These are phyloP conservation scores for Aegithalos caudatus DNA, from an alignment of 2,113 vertebrate species.

Conservation along the genomic window DNA sequence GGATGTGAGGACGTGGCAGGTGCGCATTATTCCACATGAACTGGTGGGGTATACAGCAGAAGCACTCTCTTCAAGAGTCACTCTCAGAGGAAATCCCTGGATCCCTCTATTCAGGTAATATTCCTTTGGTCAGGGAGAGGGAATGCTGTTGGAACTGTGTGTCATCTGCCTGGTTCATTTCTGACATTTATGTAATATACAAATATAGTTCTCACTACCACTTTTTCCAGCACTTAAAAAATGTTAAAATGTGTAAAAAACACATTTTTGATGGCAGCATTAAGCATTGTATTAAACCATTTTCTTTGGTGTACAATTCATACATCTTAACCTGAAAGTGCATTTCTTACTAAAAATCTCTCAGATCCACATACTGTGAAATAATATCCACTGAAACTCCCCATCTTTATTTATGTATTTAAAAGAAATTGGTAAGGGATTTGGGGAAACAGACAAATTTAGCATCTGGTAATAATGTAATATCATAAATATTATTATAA, in stretches of 20 bases:
- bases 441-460: conserved; percentile 19
- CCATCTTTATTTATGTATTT: conserved; percentile 51
- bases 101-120: not conserved
- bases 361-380: conserved; percentile 31
- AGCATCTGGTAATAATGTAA: conserved; percentile 1
- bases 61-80: not conserved
- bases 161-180: not conserved
- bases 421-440: conserved; percentile 19
- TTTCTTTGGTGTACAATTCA: conserved; percentile 15
- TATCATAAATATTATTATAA: conserved; percentile 15
- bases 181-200: conserved; percentile 1
- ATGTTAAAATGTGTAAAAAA: conserved; percentile 27
- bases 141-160: not conserved
- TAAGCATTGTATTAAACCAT: conserved; percentile 52
- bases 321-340: conserved; percentile 39
- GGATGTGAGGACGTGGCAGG: not conserved
- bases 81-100: not conserved
- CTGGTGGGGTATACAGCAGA: not conserved
- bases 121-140: not conserved
- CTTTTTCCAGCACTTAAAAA: conserved; percentile 6
- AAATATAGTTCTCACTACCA: not conserved
- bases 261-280: conserved; percentile 18
- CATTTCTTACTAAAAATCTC: conserved; percentile 63
- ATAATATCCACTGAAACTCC: conserved; percentile 26
- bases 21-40: not conserved